phyloP scores from a whole-genome alignment of 2,888 invertebrate genomes.

The Tipula vernalis region DNA sequence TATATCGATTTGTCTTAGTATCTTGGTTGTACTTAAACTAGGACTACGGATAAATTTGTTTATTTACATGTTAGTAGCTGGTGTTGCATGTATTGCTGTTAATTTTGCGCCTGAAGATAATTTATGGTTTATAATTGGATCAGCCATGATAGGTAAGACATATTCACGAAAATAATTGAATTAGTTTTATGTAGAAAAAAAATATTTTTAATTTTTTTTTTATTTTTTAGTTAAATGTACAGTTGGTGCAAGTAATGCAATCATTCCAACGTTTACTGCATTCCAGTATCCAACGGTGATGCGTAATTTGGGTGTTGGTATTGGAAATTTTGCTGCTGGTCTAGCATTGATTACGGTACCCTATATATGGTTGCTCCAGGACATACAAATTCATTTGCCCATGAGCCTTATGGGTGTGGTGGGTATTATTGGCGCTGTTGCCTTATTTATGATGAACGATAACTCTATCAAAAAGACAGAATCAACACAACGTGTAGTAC shows the following conservation, averaged over 20 bases:
- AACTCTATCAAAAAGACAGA: conserved; percentile 22
- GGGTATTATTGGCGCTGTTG: conserved; percentile 39
- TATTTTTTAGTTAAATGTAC: conserved; percentile 48
- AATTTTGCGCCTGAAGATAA: conserved; percentile 40
- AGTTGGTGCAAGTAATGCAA: conserved; percentile 64
- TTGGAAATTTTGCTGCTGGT: conserved; percentile 63
- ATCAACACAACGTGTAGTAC: background rate
- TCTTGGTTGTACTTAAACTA: conserved; percentile 54
- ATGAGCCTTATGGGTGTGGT: conserved; percentile 40
- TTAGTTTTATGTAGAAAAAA: background rate
- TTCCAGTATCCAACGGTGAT: conserved; percentile 59
- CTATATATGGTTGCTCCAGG: conserved; percentile 57
- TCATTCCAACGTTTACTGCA: conserved; percentile 61
- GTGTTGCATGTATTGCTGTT: conserved; percentile 50
- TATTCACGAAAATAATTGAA: no score
- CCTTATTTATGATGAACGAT: conserved; percentile 41
- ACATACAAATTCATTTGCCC: conserved; percentile 36
- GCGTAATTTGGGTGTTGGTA: conserved; percentile 56
- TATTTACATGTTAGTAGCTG: conserved; percentile 53
- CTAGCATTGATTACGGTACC: conserved; percentile 66
- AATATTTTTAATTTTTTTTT: background rate
- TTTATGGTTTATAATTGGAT: conserved; percentile 48
- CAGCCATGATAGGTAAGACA: conserved; percentile 52
- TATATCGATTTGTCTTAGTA: conserved; percentile 58
- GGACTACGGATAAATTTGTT: conserved; percentile 59